Evolutionary conservation across 1,140 invertebrate species (phyloP).

Genomic region (Medauroidea extradentata): DNA sequence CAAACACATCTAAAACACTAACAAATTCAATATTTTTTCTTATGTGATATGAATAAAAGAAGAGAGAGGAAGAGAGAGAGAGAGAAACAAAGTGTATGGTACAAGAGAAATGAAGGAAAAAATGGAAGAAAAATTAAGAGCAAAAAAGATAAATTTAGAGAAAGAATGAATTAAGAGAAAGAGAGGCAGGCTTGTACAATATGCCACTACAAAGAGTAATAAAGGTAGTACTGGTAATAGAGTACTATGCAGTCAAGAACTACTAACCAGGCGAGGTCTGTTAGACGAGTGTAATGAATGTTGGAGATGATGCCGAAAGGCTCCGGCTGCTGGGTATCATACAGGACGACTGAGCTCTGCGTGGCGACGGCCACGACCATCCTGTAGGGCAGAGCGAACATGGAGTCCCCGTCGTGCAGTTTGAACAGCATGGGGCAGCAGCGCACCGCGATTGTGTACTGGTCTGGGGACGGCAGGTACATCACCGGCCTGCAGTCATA

Average conservation of each 20-base stretch:
- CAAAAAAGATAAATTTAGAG: too few species aligned
- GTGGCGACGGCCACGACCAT: conserved; percentile 89
- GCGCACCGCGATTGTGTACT: conserved; percentile 72
- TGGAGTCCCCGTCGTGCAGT: conserved; percentile 52
- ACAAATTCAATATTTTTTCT: too few species aligned
- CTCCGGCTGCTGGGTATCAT: conserved; percentile 84
- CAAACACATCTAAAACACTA: too few species aligned
- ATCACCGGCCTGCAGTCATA: conserved; percentile 61
- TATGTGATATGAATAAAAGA: too few species aligned
- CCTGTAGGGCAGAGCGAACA: conserved; percentile 69
- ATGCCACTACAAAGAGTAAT: too few species aligned
- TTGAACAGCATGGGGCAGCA: conserved; percentile 78
- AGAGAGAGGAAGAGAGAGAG: too few species aligned
- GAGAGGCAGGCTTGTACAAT: too few species aligned
- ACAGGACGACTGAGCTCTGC: conserved; percentile 77
- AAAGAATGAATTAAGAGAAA: too few species aligned
- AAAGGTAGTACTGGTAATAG: too few species aligned
- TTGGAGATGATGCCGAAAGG: conserved; percentile 85
- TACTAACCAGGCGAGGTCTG: conserved; percentile 81
- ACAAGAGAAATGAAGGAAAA: too few species aligned
- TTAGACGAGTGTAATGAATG: conserved; percentile 91
- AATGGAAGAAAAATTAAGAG: too few species aligned
- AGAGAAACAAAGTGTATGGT: too few species aligned
- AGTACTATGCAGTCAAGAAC: neutral
- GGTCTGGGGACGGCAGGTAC: conserved; percentile 71